Conservation (phyloP, 2,113 vertebrate species). For the Hypocryptadius cinnamomeus region DNA sequence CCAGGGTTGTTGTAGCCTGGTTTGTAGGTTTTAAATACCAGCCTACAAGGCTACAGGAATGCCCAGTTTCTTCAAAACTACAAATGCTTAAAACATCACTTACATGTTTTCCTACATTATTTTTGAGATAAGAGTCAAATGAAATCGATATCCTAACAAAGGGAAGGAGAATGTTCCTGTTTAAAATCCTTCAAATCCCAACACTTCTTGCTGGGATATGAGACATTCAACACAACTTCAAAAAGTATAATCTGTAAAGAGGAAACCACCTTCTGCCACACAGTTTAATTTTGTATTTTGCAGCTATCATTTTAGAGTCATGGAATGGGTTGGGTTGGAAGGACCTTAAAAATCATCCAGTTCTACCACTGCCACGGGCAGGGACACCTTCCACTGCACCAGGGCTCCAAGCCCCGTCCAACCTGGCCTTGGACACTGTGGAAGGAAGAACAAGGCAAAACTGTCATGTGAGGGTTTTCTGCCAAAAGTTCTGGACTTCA, state of each 20-base stretch:
- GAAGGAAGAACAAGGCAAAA: neutral
- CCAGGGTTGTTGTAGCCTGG: neutral
- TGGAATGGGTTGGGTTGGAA: neutral
- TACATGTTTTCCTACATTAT: neutral
- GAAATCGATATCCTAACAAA: neutral
- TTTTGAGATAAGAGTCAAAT: neutral
- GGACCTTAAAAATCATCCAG: neutral
- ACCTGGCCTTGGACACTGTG: neutral
- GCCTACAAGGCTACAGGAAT: neutral
- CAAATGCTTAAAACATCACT: neutral
- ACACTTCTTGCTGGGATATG: fast-evolving
- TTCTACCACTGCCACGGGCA: neutral
- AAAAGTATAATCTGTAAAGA: neutral
- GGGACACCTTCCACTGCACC: neutral
- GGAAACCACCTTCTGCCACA: neutral
- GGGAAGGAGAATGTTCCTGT: neutral
- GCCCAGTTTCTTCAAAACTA: neutral
- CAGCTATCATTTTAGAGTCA: neutral
- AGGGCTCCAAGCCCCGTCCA: neutral
- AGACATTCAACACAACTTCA: neutral
- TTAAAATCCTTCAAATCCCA: neutral
- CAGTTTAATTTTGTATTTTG: neutral
- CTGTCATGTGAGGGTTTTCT: neutral
- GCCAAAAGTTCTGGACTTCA: neutral
- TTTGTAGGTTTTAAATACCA: neutral